Base-by-base conservation (phyloP, 1,140 invertebrate species). In the Lineus longissimus region DNA sequence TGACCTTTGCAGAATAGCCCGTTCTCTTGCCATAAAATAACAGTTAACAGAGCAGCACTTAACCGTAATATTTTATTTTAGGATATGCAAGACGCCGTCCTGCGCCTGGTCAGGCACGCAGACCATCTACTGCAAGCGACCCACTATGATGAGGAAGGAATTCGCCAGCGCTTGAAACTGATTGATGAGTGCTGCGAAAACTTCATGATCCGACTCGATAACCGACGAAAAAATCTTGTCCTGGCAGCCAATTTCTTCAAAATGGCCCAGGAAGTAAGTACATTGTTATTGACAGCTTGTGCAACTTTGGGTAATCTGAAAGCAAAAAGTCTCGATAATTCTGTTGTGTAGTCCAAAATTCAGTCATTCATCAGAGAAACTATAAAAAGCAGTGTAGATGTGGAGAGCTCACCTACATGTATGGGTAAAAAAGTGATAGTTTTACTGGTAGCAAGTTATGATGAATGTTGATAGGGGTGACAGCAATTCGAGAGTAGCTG, bases 41-140 rank as follows among this genome's bases (percentile, higher is more conserved):
- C n/a, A n/a, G n/a, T n/a, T n/a, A n/a, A n/a, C n/a, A n/a, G n/a
- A n/a, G n/a, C n/a, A n/a, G 33, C 4, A 36, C 33, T 36, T 7
- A 15, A 36, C 15, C 15, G n/a, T 51, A 6, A n/a, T 63, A 51
- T 59, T 66, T 59, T 22, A 56, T 70, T 71, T 27, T 69, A 88
- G 84, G 86, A 89, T 40, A 83, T 91, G 36, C 89, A 92, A 78
- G 91, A 92, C 68, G 85, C 85, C 69, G 87, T 89, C 2, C 78
- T 93, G 27, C 89, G 88, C 76, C 88, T 92, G 67, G 87, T 91
- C 1, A 87, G 88, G 73, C 89, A 88, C 29, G 91, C 90, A 17
- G 90, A 93, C 76, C 87, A 89, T 73, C 84, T 93, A 23, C 85
- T 88, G 25, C 85, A 86, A 30, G 85, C 86, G 0, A 88, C 88